phyloP scores from a whole-genome alignment of 2,113 vertebrate species.

The Rattus rattus region DNA sequence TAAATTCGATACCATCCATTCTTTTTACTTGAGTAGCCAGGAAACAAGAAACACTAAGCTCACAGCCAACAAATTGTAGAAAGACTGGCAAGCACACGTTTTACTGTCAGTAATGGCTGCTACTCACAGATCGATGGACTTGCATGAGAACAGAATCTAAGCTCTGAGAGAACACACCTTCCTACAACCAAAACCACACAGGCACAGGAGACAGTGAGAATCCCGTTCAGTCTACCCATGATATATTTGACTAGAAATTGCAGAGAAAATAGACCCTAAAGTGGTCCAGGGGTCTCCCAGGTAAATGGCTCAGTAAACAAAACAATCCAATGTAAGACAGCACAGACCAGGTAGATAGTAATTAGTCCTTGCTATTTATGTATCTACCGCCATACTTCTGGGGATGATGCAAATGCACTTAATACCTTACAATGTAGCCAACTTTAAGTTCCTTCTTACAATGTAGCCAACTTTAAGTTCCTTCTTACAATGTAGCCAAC shows the following conservation, averaged over 20 bases:
- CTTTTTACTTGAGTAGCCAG: conserved; percentile 38
- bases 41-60: conserved; percentile 54
- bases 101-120: not conserved
- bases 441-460: conserved; percentile 15
- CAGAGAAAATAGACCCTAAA: conserved; percentile 58
- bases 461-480: conserved; percentile 52
- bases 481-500: conserved; percentile 27
- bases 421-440: conserved; percentile 47
- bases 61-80: conserved; percentile 35
- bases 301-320: conserved; percentile 61
- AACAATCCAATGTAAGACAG: conserved; percentile 4
- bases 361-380: not conserved
- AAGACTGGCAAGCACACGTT: conserved; percentile 22
- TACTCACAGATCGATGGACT: conserved; percentile 38
- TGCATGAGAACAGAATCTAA: conserved; percentile 19
- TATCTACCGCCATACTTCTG: not conserved
- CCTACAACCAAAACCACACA: conserved; percentile 17
- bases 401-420: conserved; percentile 18
- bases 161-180: conserved; percentile 3
- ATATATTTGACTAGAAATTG: conserved; percentile 77
- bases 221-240: conserved; percentile 55
- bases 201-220: conserved; percentile 71
- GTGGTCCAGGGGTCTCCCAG: conserved; percentile 62
- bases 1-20: conserved; percentile 19
- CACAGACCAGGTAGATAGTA: not conserved